Evolutionary conservation across 1,140 invertebrate species (phyloP), one percentile per base, ranked within the genome.

Genomic region (Agrilus planipennis): DNA sequence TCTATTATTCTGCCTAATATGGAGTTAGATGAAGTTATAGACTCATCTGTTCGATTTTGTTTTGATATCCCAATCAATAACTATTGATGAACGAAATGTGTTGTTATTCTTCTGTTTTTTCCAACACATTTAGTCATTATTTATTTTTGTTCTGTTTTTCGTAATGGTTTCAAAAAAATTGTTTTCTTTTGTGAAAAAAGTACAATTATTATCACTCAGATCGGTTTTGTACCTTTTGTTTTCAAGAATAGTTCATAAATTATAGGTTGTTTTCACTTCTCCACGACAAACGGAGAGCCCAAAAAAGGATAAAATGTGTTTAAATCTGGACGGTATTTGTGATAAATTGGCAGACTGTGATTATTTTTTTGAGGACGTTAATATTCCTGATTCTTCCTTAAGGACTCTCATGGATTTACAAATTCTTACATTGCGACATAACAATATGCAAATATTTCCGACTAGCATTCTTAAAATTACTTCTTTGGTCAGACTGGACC

Each of bases 401-500:
- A 46, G 54, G 17, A 47, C 51, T 4, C 42, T 62, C 20, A 40
- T 47, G 3, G 58, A 62, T 22, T 63, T 80, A 14, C 63, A 69
- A 32, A 61, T 70, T 17, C 57, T 81, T 23, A 70, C 69, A 39
- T 59, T 81, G 51, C 63, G 73, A 16, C 63, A 64, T 20, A 80
- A 79, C 50, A 63, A 67, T 30, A 67, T 83, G 20, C 59, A 62
- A 22, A 52, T 58, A 4, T 57, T 81, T 39, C 79, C 80, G 0
- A 54, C 55, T 9, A 72, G 75, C 46, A 59, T 78, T 22, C 63
- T 80, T 47, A 60, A 67, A 30, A 58, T 81, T 17, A 60, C 58
- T 2, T 57, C 68, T 1, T 57, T 82, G 29, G 72, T 69, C n/a
- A 67, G 69, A 27, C 67, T 84, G 31, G 76, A 84, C 58, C 58